These are phyloP conservation scores for Gallirallus australis DNA, from an alignment of 2,797 vertebrate species.

Conservation along the genomic window DNA sequence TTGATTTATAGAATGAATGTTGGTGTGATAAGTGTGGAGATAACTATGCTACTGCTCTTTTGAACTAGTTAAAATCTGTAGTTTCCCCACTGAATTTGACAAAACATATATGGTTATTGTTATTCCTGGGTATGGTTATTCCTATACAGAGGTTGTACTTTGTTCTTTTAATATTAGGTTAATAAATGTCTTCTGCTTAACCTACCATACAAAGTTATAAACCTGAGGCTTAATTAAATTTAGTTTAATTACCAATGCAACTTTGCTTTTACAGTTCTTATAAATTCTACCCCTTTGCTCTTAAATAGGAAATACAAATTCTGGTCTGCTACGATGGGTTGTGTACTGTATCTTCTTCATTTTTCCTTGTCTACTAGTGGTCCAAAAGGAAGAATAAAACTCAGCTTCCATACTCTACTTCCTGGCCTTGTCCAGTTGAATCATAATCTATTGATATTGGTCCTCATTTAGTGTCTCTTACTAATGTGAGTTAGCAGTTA, in stretches of 20 bases:
- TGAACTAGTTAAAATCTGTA: constrained; percentile 11
- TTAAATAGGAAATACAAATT: background rate
- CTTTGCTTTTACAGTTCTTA: background rate
- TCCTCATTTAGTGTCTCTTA: background rate
- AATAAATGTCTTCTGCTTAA: constrained; percentile 28
- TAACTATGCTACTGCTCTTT: background rate
- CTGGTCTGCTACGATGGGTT: background rate
- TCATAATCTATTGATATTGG: background rate
- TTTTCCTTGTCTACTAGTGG: background rate
- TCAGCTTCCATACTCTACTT: background rate
- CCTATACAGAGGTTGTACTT: background rate
- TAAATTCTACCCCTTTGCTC: background rate
- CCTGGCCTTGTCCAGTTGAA: background rate
- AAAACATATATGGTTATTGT: constrained; percentile 7
- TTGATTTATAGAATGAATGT: constrained; percentile 11
- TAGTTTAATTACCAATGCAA: background rate
- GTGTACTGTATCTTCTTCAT: background rate
- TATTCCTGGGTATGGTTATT: background rate
- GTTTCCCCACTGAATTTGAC: constrained; percentile 2
- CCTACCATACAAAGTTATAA: background rate
- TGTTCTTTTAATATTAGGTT: background rate
- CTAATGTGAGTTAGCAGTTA: background rate
- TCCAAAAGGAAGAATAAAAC: background rate
- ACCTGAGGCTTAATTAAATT: background rate
- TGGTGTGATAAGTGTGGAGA: background rate